phyloP scores from a whole-genome alignment of 2,113 vertebrate genomes.

The Poeciliopsis turrubarensis region DNA sequence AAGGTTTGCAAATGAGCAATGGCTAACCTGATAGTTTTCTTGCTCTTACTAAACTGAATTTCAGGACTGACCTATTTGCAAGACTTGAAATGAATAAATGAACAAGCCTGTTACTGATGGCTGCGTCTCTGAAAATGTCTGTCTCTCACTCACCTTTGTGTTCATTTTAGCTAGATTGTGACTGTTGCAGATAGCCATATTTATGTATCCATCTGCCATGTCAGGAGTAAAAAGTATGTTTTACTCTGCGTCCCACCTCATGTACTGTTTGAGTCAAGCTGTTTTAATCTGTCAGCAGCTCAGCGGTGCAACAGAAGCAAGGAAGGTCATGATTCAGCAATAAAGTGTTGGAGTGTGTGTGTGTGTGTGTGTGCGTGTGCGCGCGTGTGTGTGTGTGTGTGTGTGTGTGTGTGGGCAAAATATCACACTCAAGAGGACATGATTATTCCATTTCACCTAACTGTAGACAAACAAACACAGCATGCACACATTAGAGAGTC shows the following conservation, averaged over 20 bases:
- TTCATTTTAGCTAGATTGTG: constrained; percentile 45
- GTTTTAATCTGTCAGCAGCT: constrained; percentile 46
- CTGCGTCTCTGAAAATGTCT: constrained; percentile 36
- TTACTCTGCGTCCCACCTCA: not conserved
- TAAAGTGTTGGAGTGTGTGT: constrained; percentile 5
- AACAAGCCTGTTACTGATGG: constrained; percentile 41
- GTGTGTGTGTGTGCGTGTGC: constrained; percentile 8
- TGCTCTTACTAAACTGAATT: not conserved
- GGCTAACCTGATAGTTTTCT: too few species aligned
- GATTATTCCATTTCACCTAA: constrained; percentile 33
- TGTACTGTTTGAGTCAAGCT: constrained; percentile 21
- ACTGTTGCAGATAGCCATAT: constrained; percentile 51
- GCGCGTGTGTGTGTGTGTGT: constrained; percentile 1
- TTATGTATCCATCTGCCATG: constrained; percentile 56
- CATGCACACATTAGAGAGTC: not conserved
- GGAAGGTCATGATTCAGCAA: constrained; percentile 64
- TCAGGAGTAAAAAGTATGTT: constrained; percentile 15
- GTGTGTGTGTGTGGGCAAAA: constrained; percentile 3
- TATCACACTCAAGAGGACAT: constrained; percentile 19
- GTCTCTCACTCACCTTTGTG: constrained; percentile 39
- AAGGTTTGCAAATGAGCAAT: too few species aligned
- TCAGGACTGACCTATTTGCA: not conserved
- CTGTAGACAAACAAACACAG: not conserved
- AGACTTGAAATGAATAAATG: not conserved
- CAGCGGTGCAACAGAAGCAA: constrained; percentile 31